Evolutionary conservation across 1,140 invertebrate genomes (phyloP).

Genomic region (Agrypnia vestita): DNA sequence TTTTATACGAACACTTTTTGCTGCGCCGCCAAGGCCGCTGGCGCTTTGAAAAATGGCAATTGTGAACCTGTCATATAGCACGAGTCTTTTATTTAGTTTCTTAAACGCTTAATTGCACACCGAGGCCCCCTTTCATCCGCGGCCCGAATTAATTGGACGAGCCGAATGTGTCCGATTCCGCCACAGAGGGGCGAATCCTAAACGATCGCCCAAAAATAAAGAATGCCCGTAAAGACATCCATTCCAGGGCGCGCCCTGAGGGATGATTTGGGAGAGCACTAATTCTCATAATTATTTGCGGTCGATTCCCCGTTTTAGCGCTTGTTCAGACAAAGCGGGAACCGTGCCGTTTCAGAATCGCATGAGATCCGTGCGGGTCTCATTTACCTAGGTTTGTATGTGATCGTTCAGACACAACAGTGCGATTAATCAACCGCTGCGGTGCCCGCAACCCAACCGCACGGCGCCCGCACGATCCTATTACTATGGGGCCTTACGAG

Average conservation of each 20-base stretch:
- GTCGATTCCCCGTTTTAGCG: conserved; percentile 29
- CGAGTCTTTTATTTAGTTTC: conserved; percentile 44
- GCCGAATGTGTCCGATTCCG: conserved; percentile 25
- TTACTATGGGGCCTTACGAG: too few species aligned
- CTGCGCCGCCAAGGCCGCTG: neutral
- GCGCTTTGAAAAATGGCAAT: conserved; percentile 37
- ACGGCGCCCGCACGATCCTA: conserved; percentile 11
- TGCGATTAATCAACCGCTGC: too few species aligned
- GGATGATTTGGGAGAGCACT: neutral
- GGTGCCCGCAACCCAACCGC: neutral
- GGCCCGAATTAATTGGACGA: conserved; percentile 41
- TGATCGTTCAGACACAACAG: too few species aligned
- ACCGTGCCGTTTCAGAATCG: too few species aligned
- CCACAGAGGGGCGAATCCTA: conserved; percentile 1
- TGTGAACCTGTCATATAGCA: conserved; percentile 46
- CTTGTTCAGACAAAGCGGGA: too few species aligned
- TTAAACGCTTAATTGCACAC: conserved; percentile 38
- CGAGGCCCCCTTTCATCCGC: neutral
- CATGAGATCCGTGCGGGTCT: too few species aligned
- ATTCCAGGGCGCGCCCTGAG: too few species aligned
- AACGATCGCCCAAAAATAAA: too few species aligned
- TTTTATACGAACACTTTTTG: conserved; percentile 12
- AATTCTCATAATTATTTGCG: conserved; percentile 41
- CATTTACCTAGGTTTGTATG: too few species aligned
- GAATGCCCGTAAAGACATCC: too few species aligned